Evolutionary conservation across 2,113 vertebrate genomes (phyloP), one percentile per base, ranked within the genome.

Genomic region (Ancistrus triradiatus): DNA sequence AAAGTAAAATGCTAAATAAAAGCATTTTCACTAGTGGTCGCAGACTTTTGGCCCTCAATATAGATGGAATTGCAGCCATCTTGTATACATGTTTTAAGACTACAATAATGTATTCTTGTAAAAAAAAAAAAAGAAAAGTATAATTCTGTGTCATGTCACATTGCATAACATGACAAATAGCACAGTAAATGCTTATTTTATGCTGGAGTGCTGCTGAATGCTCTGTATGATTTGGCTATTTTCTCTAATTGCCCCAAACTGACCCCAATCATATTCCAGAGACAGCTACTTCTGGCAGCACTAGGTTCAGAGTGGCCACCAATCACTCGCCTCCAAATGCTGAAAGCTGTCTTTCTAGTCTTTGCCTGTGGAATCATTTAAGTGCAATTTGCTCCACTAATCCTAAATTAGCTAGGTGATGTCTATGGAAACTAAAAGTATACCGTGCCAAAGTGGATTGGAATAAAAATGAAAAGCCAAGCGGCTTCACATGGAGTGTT

Each of bases 211-310:
- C 69, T 61, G 13, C 27, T 50, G 38, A 72, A 57, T 25, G 17
- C 14, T 49, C 37, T 28, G 25, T 60, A 62, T 49, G n/a, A 25
- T 62, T 67, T 13, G 17, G 50, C 50, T 62, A 51, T 21, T 62
- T 35, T 57, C 58, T 56, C 22, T 50, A 28, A 38, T 33, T 58
- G 28, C 51, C 51, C 51, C 22, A 37, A 58, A 63, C 59, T 63
- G 59, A 72, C 59, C 64, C 17, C 51, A 52, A 58, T 67, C 63
- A 47, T 57, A 72, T 58, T 21, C 51, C 19, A 17, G 35, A 57
- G 52, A 31, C 13, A n/a, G 15, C 22, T 49, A 47, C 46, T 27
- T 58, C 63, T 58, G 52, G n/a, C 43, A n/a, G n/a, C n/a, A n/a
- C n/a, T n/a, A n/a, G n/a, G n/a, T n/a, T n/a, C n/a, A n/a, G n/a